These are phyloP conservation scores for Caerostris extrusa DNA, from an alignment of 1,140 invertebrate species.

Conservation along the genomic window DNA sequence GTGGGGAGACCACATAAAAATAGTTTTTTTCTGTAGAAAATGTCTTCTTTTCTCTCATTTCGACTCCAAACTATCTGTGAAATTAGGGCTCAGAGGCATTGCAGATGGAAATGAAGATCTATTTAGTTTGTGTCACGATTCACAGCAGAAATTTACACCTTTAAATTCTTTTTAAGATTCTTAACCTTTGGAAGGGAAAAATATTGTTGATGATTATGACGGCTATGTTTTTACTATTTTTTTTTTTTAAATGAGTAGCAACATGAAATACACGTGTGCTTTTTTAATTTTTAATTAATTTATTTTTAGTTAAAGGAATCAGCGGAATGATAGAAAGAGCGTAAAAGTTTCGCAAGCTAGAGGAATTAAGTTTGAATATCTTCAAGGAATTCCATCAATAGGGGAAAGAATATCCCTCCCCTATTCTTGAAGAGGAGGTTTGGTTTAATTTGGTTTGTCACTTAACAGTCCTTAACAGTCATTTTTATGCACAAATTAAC, in stretches of 20 bases:
- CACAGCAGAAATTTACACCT: slow-evolving; percentile 43
- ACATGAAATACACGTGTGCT: no score
- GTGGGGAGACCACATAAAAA: slow-evolving; percentile 50
- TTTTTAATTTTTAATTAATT: no score
- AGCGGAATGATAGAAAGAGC: no score
- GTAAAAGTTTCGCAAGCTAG: no score
- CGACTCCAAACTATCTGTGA: background rate
- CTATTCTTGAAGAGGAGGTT: no score
- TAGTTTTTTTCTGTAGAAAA: slow-evolving; percentile 15
- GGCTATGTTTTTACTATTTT: background rate
- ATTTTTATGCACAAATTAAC: no score
- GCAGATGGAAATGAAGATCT: slow-evolving; percentile 29
- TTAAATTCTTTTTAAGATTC: background rate
- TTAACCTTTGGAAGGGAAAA: background rate
- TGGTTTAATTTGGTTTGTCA: no score
- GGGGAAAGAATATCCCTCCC: no score
- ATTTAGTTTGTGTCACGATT: slow-evolving; percentile 36
- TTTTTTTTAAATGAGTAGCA: background rate
- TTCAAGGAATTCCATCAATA: no score
- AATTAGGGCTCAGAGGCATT: slow-evolving; percentile 60
- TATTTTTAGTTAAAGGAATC: no score
- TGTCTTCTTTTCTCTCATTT: background rate
- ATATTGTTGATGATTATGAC: background rate
- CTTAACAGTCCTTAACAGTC: no score
- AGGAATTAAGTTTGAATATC: no score